A percentile compares a stretch with the other conserved stretches of the same genome.
Conservation (phyloP, 2,797 vertebrate genomes). For the Phataginus tricuspis region DNA sequence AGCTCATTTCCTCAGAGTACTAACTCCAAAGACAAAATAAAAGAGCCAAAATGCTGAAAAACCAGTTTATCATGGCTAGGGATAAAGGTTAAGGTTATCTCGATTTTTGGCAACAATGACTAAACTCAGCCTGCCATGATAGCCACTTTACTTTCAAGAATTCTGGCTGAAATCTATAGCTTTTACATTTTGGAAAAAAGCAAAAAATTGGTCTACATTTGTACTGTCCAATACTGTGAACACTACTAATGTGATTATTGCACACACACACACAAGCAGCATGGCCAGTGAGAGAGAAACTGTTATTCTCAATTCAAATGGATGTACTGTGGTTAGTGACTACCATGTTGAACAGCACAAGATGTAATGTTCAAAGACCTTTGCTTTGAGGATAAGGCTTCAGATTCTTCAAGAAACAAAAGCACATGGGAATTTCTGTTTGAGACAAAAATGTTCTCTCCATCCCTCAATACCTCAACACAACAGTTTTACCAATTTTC, state of each 20-base stretch:
- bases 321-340: background rate
- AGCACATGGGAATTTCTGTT: background rate
- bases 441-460: background rate
- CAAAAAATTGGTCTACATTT: background rate
- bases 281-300: background rate
- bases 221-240: background rate
- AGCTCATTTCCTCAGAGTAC: background rate
- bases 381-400: background rate
- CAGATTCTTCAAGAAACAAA: background rate
- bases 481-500: background rate
- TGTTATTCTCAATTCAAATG: background rate
- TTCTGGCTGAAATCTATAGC: background rate
- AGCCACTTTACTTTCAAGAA: background rate
- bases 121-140: background rate
- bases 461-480: background rate
- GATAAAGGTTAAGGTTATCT: background rate
- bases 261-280: background rate
- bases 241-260: background rate
- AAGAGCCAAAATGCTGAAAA: background rate
- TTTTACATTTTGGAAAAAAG: background rate
- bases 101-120: background rate
- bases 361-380: background rate
- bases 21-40: conserved; percentile 28
- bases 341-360: background rate
- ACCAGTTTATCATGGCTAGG: background rate